Conservation (phyloP, 2,888 invertebrate genomes). For the Magallana nippona region DNA sequence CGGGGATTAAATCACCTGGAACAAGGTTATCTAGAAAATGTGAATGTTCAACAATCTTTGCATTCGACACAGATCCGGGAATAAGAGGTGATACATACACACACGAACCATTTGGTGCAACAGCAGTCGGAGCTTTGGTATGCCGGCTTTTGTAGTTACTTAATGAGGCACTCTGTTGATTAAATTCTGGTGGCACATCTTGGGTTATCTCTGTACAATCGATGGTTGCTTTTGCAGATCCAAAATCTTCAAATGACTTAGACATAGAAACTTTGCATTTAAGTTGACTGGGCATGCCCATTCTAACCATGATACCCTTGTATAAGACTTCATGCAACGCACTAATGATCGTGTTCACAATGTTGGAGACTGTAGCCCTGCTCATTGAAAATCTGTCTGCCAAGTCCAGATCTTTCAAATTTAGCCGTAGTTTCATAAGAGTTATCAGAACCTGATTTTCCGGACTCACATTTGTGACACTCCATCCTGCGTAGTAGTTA, state of each 20-base stretch:
- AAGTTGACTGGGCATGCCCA: constrained; percentile 10
- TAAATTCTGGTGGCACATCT: constrained; percentile 17
- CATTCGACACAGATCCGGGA: constrained; percentile 13
- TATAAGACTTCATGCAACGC: constrained; percentile 13
- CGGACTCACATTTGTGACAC: not conserved
- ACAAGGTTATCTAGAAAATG: constrained; percentile 11
- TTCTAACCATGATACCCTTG: not conserved
- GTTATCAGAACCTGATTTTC: constrained; percentile 19
- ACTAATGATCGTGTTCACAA: not conserved
- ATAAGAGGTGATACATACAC: constrained; percentile 13
- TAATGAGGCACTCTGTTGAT: constrained; percentile 20
- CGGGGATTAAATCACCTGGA: constrained; percentile 18
- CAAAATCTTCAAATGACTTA: constrained; percentile 34
- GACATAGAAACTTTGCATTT: constrained; percentile 26
- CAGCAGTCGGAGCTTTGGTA: constrained; percentile 44
- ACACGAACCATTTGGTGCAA: too few species aligned
- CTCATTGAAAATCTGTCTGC: not conserved
- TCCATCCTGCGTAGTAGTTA: constrained; percentile 14
- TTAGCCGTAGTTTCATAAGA: constrained; percentile 26
- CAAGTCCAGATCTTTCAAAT: constrained; percentile 21
- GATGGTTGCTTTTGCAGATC: constrained; percentile 11
- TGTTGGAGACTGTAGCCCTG: not conserved
- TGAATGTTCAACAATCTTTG: constrained; percentile 12
- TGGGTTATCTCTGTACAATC: constrained; percentile 15
- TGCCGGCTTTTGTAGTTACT: constrained; percentile 41